These are phyloP conservation scores for Bombyx mori DNA, from an alignment of 1,140 invertebrate genomes.

Conservation along the genomic window ASM3026992v2 NC_085121.1:5210501-5211000, in stretches of 20 bases:
- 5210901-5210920: slow-evolving; percentile 34
- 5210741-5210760: slow-evolving; percentile 25
- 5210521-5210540: no score
- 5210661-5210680: slow-evolving; percentile 10
- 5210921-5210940: no score
- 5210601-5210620: background rate
- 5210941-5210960: no score
- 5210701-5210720: slow-evolving; percentile 4
- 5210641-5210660: slow-evolving; percentile 8
- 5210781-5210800: slow-evolving; percentile 11
- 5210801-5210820: slow-evolving; percentile 27
- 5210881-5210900: slow-evolving; percentile 40
- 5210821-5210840: slow-evolving; percentile 58
- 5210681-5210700: background rate
- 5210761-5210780: slow-evolving; percentile 11
- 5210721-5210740: slow-evolving; percentile 2
- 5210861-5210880: slow-evolving; percentile 51
- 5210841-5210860: slow-evolving; percentile 51
- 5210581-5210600: background rate
- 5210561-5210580: background rate
- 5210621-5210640: slow-evolving; percentile 18
- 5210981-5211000: no score
- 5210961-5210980: no score
- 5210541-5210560: no score
- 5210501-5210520: no score